Base-by-base conservation (phyloP, 2,797 vertebrate genomes). In the Manis javanica region DNA sequence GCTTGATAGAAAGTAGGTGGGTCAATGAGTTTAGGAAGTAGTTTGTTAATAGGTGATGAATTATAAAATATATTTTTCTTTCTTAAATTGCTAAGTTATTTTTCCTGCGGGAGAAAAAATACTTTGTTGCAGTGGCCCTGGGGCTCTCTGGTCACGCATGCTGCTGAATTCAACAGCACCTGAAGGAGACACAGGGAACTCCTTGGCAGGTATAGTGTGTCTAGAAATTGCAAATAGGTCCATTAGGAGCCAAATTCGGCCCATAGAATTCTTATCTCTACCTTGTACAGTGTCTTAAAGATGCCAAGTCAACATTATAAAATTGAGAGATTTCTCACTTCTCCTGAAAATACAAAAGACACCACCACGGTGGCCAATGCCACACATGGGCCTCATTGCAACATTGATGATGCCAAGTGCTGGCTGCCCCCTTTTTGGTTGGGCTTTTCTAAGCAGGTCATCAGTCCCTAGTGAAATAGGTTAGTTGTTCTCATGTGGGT, bases 11-110 rank as follows among this genome's bases (percentile, higher is more conserved):
- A 87, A 71, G 29, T 46, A 78, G n/a, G 39, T 51, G 51, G 59
- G 72, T 16, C 49, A n/a, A 86, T 94, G 49, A 49, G 8, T 92
- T 90, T 57, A 92, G 75, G 90, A 83, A 96, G 90, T 82, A 57
- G 2, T 63, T 49, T 29, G 14, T 37, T 66, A 86, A 88, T 6
- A 87, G 69, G 68, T 34, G 46, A 83, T 77, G 18, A 57, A 85
- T 81, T 78, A 90, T 34, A 55, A 88, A 81, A 68, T 46, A 66
- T 55, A 2, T 34, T 89, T 93, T 69, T 53, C 12, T 64, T 77
- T 55, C 92, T 95, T 69, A 51, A 91, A 87, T 85, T 61, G 31
- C 39, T 97, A 61, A 78, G n/a, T 7, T 59, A 68, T 81, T 79
- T 69, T 92, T 88, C 69, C 72, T 88, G 21, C 53, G 75, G 16